Evolutionary conservation across 2,113 vertebrate genomes (phyloP).

Genomic region (Notothenia coriiceps): DNA sequence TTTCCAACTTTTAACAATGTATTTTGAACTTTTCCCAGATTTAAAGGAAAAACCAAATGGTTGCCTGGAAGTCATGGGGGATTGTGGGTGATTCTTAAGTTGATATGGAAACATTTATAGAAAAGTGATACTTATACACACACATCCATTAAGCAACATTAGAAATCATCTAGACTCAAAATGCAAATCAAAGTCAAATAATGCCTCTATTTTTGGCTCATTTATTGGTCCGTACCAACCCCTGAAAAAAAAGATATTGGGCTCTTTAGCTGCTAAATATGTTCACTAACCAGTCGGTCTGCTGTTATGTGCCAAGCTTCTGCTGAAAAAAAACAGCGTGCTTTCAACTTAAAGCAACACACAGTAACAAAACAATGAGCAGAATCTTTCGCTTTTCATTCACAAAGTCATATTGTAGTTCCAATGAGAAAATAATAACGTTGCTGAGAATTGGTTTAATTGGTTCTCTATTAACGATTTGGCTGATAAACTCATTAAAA

Average conservation of each 20-base stretch:
- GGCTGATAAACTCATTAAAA: too few relatives aligned
- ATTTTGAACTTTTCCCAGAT: neutral
- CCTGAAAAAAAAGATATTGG: neutral
- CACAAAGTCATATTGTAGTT: too few relatives aligned
- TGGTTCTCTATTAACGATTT: too few relatives aligned
- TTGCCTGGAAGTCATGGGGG: too few relatives aligned
- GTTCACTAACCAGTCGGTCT: neutral
- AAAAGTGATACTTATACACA: too few relatives aligned
- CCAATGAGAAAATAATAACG: too few relatives aligned
- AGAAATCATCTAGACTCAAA: neutral
- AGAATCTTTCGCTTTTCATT: too few relatives aligned
- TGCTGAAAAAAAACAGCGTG: too few relatives aligned
- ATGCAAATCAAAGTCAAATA: neutral
- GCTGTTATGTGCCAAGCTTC: neutral
- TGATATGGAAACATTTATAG: neutral
- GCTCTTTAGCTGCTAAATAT: neutral
- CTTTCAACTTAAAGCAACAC: too few relatives aligned
- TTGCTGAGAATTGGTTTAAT: too few relatives aligned
- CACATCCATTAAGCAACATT: neutral
- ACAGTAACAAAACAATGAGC: too few relatives aligned
- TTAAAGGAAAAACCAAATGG: neutral
- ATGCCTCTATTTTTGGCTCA: neutral
- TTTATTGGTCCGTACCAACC: neutral
- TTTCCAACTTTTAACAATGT: neutral
- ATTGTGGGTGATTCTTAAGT: neutral